Conservation (phyloP, 2,888 invertebrate species). For the Ochropleura plecta region DNA sequence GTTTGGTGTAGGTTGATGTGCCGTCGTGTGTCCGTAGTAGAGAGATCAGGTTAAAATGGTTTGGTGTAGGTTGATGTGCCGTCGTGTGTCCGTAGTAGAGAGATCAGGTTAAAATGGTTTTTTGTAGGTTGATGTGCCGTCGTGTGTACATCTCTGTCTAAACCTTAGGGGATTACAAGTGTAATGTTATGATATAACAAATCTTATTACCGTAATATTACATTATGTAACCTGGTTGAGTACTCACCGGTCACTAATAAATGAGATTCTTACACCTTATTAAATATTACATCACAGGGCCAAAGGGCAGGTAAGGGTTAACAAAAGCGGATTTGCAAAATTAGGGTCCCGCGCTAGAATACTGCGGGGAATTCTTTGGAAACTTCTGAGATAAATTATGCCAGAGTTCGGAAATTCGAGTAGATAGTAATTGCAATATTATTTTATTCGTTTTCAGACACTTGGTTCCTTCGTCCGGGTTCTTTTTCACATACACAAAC, state of each 20-base stretch:
- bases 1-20: too few species aligned
- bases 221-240: not conserved
- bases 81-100: too few species aligned
- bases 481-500: too few species aligned
- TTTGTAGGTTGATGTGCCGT: too few species aligned
- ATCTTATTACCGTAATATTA: conserved; percentile 3
- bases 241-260: conserved; percentile 25
- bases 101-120: too few species aligned
- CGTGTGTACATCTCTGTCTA: too few species aligned
- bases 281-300: conserved; percentile 41
- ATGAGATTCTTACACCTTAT: conserved; percentile 42
- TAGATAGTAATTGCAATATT: not conserved
- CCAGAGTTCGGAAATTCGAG: not conserved
- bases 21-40: too few species aligned
- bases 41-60: too few species aligned
- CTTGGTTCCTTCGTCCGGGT: too few species aligned
- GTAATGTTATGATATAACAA: not conserved
- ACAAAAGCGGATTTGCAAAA: not conserved
- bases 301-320: conserved; percentile 23
- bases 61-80: too few species aligned
- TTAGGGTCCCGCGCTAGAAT: not conserved
- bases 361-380: not conserved
- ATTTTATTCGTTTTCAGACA: too few species aligned
- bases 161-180: too few species aligned
- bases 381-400: not conserved